Evolutionary conservation across 2,113 vertebrate species (phyloP).

Genomic region (Heterochromis multidens): DNA sequence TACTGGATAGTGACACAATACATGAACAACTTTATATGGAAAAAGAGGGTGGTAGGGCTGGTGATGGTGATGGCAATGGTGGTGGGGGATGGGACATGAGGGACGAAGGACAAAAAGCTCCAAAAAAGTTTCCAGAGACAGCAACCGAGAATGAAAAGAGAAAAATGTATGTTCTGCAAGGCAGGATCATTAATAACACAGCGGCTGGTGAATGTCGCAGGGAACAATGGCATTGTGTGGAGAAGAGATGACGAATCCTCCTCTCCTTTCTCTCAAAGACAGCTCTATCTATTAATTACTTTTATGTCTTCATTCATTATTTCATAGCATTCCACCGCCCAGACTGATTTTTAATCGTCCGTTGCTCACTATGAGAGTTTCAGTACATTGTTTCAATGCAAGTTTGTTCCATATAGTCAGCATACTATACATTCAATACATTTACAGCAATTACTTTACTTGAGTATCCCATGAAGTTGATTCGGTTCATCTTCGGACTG

Average conservation of each 20-base stretch:
- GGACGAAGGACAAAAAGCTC: not conserved
- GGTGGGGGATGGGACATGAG: not conserved
- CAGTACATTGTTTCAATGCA: not conserved
- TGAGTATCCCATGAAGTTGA: not conserved
- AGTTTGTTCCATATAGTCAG: not conserved
- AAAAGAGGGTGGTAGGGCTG: not conserved
- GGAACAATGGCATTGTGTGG: slow-evolving; percentile 78
- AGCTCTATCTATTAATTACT: slow-evolving; percentile 77
- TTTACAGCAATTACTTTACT: not conserved
- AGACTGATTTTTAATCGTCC: slow-evolving; percentile 66
- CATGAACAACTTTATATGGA: not conserved
- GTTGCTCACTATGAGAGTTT: slow-evolving; percentile 1
- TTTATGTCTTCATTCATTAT: slow-evolving; percentile 74
- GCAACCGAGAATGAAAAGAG: not conserved
- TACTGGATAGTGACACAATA: not conserved
- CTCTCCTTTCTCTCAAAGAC: slow-evolving; percentile 58
- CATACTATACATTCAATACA: not conserved
- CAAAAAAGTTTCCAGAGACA: not conserved
- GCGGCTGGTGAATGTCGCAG: slow-evolving; percentile 56
- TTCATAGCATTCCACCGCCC: slow-evolving; percentile 44
- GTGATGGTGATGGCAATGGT: not conserved
- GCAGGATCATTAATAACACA: slow-evolving; percentile 75
- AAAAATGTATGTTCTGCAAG: slow-evolving; percentile 57
- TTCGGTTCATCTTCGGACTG: not conserved
- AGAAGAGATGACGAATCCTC: slow-evolving; percentile 75